Evolutionary conservation across 1,140 invertebrate genomes (phyloP), one percentile per base, ranked within the genome.

Genomic region (Aphaenogaster floridana): DNA sequence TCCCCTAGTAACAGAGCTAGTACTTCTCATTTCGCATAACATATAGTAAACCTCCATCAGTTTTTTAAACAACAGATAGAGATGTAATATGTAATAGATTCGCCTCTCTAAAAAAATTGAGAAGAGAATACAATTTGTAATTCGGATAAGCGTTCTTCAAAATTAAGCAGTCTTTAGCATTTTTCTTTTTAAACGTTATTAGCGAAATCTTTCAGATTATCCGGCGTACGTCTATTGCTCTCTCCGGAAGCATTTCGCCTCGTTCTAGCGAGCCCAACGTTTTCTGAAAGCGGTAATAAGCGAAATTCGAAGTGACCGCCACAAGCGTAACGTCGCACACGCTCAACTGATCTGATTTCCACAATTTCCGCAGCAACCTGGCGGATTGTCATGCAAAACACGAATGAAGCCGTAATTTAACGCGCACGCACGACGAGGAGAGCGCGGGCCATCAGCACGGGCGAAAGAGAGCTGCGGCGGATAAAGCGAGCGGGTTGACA

Each of bases 311-410:
- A 76, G 80, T 74, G 61, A 74, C 28, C 80, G 39, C 28, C 64
- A 28, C 28, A 34, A 34, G 78, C 76, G 77, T 81, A 89, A 76
- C 77, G 88, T 34, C 48, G 83, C 69, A 76, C 87, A 80, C 88
- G 89, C 77, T 90, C 79, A 78, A 79, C 77, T 72, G 88, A 89
- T 89, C 86, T 78, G 84, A 90, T 87, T 90, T 90, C 89, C 77
- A 61, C 84, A 81, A 89, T 89, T 89, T 89, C 84, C 84, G 66
- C 87, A 84, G 59, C 6, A 59, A 34, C 42, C 69, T 52, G 34
- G 52, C 63, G 88, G 71, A 86, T 90, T 86, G 89, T 89, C 83
- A 89, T 61, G 78, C 86, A 79, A 76, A 90, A 90, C 79, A 69
- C 74, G 80, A 76, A 86, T 89, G 76, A 72, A 81, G 89, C 83